These are phyloP conservation scores for Corythornis cristatus DNA, from an alignment of 2,113 vertebrate genomes.

Conservation along the genomic window DNA sequence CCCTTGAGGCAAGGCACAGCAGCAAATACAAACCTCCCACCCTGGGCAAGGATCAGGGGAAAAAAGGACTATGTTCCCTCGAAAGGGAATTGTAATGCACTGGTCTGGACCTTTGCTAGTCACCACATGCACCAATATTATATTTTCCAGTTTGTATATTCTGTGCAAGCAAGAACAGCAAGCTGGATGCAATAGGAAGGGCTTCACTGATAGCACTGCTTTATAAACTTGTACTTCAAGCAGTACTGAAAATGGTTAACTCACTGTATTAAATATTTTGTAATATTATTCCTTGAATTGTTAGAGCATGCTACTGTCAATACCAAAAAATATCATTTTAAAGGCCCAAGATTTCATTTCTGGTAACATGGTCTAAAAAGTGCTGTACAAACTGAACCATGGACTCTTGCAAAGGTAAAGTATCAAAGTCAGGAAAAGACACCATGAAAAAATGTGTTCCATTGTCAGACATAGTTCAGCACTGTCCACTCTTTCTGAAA, in stretches of 20 bases:
- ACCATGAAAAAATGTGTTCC: neutral
- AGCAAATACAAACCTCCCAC: neutral
- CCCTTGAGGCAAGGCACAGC: neutral
- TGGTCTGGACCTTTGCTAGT: neutral
- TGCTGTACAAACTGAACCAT: neutral
- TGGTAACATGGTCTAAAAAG: neutral
- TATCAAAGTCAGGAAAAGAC: neutral
- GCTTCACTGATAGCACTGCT: neutral
- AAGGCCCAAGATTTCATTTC: neutral
- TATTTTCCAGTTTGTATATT: neutral
- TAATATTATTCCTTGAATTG: neutral
- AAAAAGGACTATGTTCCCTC: neutral
- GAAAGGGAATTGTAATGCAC: neutral
- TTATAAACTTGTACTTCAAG: neutral
- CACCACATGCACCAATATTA: rapidly evolving
- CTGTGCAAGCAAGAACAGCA: neutral
- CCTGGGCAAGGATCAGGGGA: neutral
- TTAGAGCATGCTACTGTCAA: neutral
- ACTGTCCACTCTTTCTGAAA: neutral
- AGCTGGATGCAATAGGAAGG: neutral
- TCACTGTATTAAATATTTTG: neutral
- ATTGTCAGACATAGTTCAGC: neutral
- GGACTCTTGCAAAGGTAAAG: neutral
- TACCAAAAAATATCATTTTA: neutral
- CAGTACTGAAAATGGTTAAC: neutral